Evolutionary conservation across 2,113 vertebrate genomes (phyloP).

Genomic region (Rhizomys pruinosus): DNA sequence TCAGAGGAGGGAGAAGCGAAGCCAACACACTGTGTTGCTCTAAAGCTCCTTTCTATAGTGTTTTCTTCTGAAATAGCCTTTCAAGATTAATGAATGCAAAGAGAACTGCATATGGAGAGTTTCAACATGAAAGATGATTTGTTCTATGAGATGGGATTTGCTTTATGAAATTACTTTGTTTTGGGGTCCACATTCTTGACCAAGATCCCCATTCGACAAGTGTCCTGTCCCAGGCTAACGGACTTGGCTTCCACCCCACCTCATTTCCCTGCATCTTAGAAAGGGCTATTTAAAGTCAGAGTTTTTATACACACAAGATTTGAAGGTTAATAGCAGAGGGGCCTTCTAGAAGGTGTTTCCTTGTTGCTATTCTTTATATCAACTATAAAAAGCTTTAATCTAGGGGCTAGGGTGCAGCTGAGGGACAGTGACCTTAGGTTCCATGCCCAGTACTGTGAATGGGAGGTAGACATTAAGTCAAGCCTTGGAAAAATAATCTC

Average conservation of each 20-base stretch:
- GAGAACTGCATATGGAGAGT: not conserved
- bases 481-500: not conserved
- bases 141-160: slow-evolving; percentile 52
- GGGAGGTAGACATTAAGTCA: slow-evolving; percentile 24
- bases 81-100: not conserved
- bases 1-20: not conserved
- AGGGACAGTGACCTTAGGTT: not conserved
- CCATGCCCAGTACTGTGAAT: not conserved
- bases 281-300: slow-evolving; percentile 50
- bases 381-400: slow-evolving; percentile 61
- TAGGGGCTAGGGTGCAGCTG: too few species aligned
- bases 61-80: slow-evolving; percentile 26
- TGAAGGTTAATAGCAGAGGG: slow-evolving; percentile 68
- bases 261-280: slow-evolving; percentile 29
- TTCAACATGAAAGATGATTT: slow-evolving; percentile 50
- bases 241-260: slow-evolving; percentile 6
- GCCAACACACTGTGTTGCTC: not conserved
- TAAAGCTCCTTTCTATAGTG: not conserved
- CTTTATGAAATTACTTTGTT: slow-evolving; percentile 48
- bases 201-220: not conserved
- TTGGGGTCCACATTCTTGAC: not conserved
- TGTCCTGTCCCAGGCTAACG: slow-evolving; percentile 38
- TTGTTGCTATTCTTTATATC: slow-evolving; percentile 25
- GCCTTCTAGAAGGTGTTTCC: slow-evolving; percentile 16
- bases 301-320: slow-evolving; percentile 50